phyloP scores from a whole-genome alignment of 2,797 vertebrate genomes.

The Lacerta bilineata region DNA sequence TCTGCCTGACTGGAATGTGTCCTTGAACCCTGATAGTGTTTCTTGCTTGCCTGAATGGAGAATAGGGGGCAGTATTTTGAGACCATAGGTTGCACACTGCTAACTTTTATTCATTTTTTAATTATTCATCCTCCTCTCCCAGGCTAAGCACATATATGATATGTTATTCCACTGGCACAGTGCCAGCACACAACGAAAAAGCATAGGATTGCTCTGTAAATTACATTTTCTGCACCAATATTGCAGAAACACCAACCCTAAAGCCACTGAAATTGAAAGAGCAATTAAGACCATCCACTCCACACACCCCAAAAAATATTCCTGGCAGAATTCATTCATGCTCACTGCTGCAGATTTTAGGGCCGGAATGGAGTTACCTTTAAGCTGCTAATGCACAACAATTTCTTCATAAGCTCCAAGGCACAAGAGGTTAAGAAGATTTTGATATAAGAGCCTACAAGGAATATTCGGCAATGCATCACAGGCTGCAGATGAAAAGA shows the following conservation, averaged over 20 bases:
- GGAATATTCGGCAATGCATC: constrained; percentile 77
- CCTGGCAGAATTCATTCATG: constrained; percentile 59
- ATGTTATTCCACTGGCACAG: too few relatives aligned
- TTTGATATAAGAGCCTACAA: constrained; percentile 79
- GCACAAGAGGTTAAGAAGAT: constrained; percentile 78
- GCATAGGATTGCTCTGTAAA: background rate
- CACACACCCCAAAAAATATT: background rate
- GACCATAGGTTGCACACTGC: too few relatives aligned
- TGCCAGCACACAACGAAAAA: too few relatives aligned
- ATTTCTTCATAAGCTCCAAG: constrained; percentile 74
- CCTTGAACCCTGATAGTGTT: too few relatives aligned
- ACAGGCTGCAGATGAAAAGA: constrained; percentile 75
- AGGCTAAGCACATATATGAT: too few relatives aligned
- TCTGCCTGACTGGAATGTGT: too few relatives aligned
- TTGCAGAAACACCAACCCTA: fast-evolving
- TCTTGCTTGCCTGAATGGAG: too few relatives aligned
- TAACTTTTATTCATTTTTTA: too few relatives aligned
- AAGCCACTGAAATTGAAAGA: background rate
- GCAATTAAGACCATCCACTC: constrained; percentile 12
- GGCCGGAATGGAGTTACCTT: constrained; percentile 62
- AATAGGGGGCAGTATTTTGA: too few relatives aligned
- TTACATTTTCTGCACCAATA: fast-evolving
- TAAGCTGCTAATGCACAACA: constrained; percentile 69
- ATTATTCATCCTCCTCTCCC: too few relatives aligned
- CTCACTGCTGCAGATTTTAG: constrained; percentile 58